Conservation (phyloP, 2,888 invertebrate species). For the Itoplectis maculator region DNA sequence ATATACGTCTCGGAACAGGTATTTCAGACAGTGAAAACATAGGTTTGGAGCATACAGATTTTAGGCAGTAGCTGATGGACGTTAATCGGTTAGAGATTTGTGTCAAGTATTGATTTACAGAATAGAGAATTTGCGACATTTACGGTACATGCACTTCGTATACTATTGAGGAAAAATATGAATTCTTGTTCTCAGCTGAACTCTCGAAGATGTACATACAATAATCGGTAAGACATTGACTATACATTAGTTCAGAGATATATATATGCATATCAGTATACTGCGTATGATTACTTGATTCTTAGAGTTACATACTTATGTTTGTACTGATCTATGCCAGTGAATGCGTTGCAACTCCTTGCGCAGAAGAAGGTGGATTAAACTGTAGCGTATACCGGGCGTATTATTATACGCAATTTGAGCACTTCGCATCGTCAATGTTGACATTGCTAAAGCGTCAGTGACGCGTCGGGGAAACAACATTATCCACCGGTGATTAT, state of each 20-base stretch:
- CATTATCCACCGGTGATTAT: constrained; percentile 26
- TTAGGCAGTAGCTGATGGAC: constrained; percentile 20
- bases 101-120: constrained; percentile 18
- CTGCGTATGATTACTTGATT: constrained; percentile 31
- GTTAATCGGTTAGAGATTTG: constrained; percentile 17
- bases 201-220: constrained; percentile 33
- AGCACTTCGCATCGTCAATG: constrained; percentile 17
- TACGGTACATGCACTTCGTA: constrained; percentile 13
- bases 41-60: constrained; percentile 3
- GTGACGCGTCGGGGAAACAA: constrained; percentile 20
- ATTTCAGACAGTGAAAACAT: not conserved
- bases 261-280: constrained; percentile 26
- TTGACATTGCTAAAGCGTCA: not conserved
- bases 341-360: constrained; percentile 33
- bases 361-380: constrained; percentile 27
- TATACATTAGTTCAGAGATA: constrained; percentile 30
- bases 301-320: constrained; percentile 27
- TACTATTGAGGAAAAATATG: constrained; percentile 26
- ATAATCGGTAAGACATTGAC: constrained; percentile 26
- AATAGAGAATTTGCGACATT: constrained; percentile 33
- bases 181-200: not conserved
- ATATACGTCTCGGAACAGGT: no score
- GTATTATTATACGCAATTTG: constrained; percentile 12
- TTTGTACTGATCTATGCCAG: constrained; percentile 46
- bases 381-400: not conserved